These are phyloP conservation scores for Cavia aperea DNA, from an alignment of 2,113 vertebrate genomes.

Conservation along the genomic window DNA sequence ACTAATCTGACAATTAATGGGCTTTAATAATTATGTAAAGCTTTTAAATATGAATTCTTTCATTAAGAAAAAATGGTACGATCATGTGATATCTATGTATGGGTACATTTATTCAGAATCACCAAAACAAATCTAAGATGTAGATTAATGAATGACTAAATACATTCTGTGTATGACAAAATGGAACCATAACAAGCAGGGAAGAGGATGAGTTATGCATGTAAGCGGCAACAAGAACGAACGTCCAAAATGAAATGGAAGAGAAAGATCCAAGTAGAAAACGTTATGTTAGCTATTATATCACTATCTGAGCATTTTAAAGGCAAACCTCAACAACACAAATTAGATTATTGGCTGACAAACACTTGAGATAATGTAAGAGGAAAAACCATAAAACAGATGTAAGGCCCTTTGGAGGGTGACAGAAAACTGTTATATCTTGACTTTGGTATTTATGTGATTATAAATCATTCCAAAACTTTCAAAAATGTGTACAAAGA, in stretches of 20 bases:
- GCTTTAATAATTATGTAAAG: no score
- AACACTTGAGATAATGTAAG: not conserved
- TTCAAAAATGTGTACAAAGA: not conserved
- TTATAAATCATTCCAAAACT: not conserved
- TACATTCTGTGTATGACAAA: not conserved
- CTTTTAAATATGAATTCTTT: no score
- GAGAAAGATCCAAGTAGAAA: not conserved
- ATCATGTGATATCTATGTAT: not conserved
- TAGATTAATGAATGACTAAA: not conserved
- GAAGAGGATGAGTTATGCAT: not conserved
- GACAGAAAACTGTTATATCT: not conserved
- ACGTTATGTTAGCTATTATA: not conserved
- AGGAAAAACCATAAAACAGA: not conserved
- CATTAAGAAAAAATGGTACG: not conserved
- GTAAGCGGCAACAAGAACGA: not conserved
- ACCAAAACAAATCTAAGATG: not conserved
- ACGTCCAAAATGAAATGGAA: not conserved
- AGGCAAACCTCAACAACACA: not conserved
- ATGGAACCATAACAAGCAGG: not conserved
- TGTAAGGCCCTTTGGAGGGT: not conserved
- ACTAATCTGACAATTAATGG: no score
- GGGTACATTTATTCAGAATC: not conserved
- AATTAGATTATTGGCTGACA: not conserved
- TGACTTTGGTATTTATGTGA: not conserved
- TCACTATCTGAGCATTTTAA: no score